Percentiles rank a stretch among this genome's conserved stretches.
phyloP scores from a whole-genome alignment of 2,113 vertebrate species.

The Climacteris rufus region DNA sequence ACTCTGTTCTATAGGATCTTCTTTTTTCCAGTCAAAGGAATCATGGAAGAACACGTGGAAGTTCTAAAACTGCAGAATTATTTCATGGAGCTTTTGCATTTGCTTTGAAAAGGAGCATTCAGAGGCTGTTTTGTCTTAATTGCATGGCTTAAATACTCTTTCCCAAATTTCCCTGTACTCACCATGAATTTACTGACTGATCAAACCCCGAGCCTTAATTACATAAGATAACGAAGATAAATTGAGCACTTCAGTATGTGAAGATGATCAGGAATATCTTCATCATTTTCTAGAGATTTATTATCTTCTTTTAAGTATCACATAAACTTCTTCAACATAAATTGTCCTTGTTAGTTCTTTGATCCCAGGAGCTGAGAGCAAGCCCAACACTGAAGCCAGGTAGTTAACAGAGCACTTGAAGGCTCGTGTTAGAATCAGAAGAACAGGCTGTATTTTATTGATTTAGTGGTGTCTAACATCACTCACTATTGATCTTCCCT shows the following conservation, averaged over 20 bases:
- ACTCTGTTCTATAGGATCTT: not conserved
- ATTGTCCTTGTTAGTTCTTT: not conserved
- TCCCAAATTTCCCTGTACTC: not conserved
- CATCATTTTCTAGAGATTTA: not conserved
- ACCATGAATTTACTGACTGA: not conserved
- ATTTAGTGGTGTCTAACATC: not conserved
- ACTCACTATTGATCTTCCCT: not conserved
- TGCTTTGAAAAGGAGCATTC: not conserved
- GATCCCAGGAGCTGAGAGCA: not conserved
- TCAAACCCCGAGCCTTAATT: constrained; percentile 34
- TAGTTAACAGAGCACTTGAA: not conserved
- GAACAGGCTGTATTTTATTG: not conserved
- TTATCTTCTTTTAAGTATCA: not conserved
- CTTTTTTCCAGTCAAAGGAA: not conserved
- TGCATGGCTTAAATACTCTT: not conserved
- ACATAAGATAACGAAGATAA: not conserved
- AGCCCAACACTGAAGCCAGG: not conserved
- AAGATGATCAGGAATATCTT: constrained; percentile 1
- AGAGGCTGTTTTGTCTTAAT: not conserved
- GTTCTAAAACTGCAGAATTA: not conserved
- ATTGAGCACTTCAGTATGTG: not conserved
- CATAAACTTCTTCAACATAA: not conserved
- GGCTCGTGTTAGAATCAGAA: not conserved
- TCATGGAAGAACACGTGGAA: not conserved
- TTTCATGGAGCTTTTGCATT: not conserved